Evolutionary conservation across 1,140 invertebrate genomes (phyloP), one percentile per base, ranked within the genome.

Genomic region (Orchestia grillus): DNA sequence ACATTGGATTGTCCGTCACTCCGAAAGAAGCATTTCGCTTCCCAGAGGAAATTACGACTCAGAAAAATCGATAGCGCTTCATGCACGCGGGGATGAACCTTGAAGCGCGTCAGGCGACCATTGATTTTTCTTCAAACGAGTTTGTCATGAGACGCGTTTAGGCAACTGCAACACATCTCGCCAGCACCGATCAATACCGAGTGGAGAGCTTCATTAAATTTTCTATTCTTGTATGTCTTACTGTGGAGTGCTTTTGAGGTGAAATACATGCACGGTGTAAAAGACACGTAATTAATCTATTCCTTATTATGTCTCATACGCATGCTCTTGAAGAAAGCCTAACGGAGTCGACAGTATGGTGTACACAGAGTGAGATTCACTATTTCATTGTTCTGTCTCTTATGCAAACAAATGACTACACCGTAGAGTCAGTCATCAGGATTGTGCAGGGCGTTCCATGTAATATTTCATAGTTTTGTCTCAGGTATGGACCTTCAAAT

Each of bases 91-190:
- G 44, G 44, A 91, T 91, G 88, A 44, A 91, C 41, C 88, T 91
- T 91, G 88, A 91, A 91, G 88, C 88, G 88, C 44, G 41, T 91
- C 88, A 91, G 88, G 88, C 88, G 88, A 91, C 41, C 92, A 94
- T 94, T 45, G 92, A 94, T 94, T 94, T 94, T 94, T 94, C 92
- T 47, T 94, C 44, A 90, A 90, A 90, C 62, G 88, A 41, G 88
- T 41, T 44, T 41, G 88, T 90, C 88, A 90, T 90, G 88, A 90
- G 43, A 90, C 88, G 88, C 88, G 88, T 77, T 77, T 77, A 77
- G 62, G 62, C 62, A 77, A 77, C 62, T 77, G 62, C 62, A 77
- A 77, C 62, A 77, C 62, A 77, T 77, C 62, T 77, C 11, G 62
- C 62, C 62, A 19, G 62, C 62, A 23, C 6, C 88, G 88, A 90